These are phyloP conservation scores for Cantharis nigra DNA, from an alignment of 2,888 invertebrate genomes.

Conservation along the genomic window DNA sequence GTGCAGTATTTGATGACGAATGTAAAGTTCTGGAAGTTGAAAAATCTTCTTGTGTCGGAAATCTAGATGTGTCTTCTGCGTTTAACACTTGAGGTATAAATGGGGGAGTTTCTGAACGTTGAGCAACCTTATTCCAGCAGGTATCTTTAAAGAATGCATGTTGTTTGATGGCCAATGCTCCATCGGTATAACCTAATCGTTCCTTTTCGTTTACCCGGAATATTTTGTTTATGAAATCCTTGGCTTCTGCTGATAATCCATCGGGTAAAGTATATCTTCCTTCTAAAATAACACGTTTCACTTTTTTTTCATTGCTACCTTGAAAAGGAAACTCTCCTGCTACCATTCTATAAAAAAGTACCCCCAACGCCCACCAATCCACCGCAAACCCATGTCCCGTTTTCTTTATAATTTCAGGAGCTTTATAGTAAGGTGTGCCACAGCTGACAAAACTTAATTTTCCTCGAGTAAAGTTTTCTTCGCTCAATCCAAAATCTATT, in stretches of 20 bases:
- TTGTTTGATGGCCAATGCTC: background rate
- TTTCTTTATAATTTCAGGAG: constrained; percentile 95
- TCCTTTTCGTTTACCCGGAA: background rate
- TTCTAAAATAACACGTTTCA: background rate
- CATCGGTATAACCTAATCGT: background rate
- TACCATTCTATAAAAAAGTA: constrained; percentile 99
- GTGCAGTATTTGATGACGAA: too few species aligned
- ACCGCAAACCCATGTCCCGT: constrained; percentile 93
- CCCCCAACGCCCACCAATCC: constrained; percentile 98
- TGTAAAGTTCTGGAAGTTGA: background rate
- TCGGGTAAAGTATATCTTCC: background rate
- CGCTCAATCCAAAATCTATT: constrained; percentile 98
- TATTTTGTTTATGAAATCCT: background rate
- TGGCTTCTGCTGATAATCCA: background rate
- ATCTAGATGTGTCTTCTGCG: background rate
- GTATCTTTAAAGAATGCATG: background rate
- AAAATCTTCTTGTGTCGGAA: background rate
- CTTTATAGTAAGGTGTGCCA: constrained; percentile 95
- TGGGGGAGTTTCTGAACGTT: background rate
- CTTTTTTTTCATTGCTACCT: background rate
- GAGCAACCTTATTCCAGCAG: background rate
- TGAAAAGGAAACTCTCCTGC: background rate
- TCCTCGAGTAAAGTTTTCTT: constrained; percentile 97
- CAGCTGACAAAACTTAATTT: constrained; percentile 95
- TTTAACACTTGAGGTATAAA: background rate